Evolutionary conservation across 2,113 vertebrate genomes (phyloP).

Genomic region (Heterotilapia buettikoferi): DNA sequence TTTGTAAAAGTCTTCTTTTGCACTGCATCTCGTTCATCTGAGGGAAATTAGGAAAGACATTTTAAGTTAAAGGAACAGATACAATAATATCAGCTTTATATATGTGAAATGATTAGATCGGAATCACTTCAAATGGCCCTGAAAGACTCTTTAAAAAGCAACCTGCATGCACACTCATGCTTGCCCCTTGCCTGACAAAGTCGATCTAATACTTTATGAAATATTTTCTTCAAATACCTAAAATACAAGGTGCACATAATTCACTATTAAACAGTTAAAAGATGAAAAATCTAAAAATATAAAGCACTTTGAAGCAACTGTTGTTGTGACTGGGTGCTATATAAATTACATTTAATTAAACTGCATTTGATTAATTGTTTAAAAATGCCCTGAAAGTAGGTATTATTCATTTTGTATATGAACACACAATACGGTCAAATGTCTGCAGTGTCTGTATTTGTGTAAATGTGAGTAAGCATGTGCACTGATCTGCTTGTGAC

Average conservation of each 20-base stretch:
- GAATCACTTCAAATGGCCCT: neutral
- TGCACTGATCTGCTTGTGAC: neutral
- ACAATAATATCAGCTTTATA: accelerated
- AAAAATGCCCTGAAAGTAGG: neutral
- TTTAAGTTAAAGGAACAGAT: accelerated
- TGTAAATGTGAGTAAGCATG: neutral
- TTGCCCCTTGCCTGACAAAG: neutral
- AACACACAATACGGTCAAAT: accelerated
- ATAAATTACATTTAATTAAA: neutral
- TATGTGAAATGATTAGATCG: neutral
- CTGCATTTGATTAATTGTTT: accelerated
- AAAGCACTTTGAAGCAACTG: neutral
- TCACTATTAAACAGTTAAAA: neutral
- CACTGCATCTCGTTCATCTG: conserved; percentile 90
- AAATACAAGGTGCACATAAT: neutral
- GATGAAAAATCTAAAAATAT: neutral
- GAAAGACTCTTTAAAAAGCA: neutral
- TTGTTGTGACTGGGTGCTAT: neutral
- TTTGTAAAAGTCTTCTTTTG: conserved; percentile 98
- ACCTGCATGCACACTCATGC: neutral
- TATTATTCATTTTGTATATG: neutral
- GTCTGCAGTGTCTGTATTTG: neutral
- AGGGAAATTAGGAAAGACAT: neutral
- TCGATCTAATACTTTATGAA: neutral
- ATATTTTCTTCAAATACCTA: neutral